Evolutionary conservation across 2,797 vertebrate species (phyloP), one percentile per base, ranked within the genome.

Genomic region (Molossus alvarezi): DNA sequence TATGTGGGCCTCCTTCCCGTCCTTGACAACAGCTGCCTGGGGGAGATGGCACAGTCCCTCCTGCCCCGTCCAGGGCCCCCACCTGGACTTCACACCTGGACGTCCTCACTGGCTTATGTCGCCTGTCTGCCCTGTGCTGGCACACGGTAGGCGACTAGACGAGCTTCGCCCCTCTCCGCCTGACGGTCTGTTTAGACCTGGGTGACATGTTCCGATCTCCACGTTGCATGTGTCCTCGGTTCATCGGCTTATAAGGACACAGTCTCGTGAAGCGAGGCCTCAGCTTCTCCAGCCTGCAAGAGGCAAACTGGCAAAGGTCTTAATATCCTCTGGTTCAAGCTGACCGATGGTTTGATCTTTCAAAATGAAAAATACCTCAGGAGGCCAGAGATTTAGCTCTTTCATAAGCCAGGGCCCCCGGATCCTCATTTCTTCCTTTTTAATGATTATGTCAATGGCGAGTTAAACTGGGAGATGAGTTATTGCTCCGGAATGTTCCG

Each of bases 401-500:
- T 14, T 51, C 2, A 29, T 29, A n/a, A 92, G 23, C 41, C 65
- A 37, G 45, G 45, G 13, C 55, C 64, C 65, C 33, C 1, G 5
- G 71, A 27, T 51, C 87, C 84, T 48, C 9, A 3, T 88, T 58
- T 62, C 80, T 93, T 76, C 41, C 84, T 96, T 96, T 89, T 57
- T 83, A 80, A 94, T 33, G 83, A 73, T 87, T 64, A 60, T 88
- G 65, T 76, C 75, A 87, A 75, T 67, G 84, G 79, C 77, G 71
- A 83, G 87, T 96, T 88, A 93, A 89, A 75, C 11, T 94, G 62
- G 37, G 55, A 91, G 90, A 85, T 71, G 80, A 86, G 12, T 88
- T 82, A 93, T 71, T n/a, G 77, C 94, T 94, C 93, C 90, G 73
- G 20, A 93, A 65, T 48, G 58, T 84, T 88, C 80, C 87, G 27